Evolutionary conservation across 2,888 invertebrate genomes (phyloP), one percentile per base, ranked within the genome.

Genomic region (Dicycla oo): DNA sequence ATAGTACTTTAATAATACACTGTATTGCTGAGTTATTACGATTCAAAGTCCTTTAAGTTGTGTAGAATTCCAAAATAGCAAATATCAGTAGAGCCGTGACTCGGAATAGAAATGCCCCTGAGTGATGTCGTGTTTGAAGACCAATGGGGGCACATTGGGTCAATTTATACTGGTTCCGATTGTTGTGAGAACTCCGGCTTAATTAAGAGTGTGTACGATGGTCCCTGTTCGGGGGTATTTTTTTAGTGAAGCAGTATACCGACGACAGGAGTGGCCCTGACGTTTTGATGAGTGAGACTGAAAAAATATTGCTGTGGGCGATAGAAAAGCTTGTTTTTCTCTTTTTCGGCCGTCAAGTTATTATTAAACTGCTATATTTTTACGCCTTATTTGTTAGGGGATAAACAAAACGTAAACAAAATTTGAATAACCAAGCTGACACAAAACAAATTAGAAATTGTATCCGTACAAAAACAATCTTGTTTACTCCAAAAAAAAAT

Each of bases 171-270:
- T 93, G 94, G 94, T 91, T 88, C 90, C 54, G 90, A 93, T 91
- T 92, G 89, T 90, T 90, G 90, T 91, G 87, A 88, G 85, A 87
- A 91, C 88, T 88, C 88, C 88, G 89, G 91, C 85, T 92, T 94
- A 94, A 94, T 95, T 94, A 94, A 93, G 92, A 93, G 94, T 93
- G 94, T 92, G 93, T 94, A 92, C 91, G 93, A 94, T 92, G 91
- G 91, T 89, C 88, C 88, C 89, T 91, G 91, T 93, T 92, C 84
- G 88, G 85, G 85, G 87, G 70, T 81, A 80, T 88, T 91, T 92
- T 93, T 93, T 91, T 85, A 87, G 88, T 84, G 87, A 87, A 87
- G 80, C 86, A 85, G 83, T 84, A 18, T 56, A 84, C 86, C 73
- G 86, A 87, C 84, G 89, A 88, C 88, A 87, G 84, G 83, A 86